These are phyloP conservation scores for Tychaedon coryphoeus DNA, from an alignment of 2,113 vertebrate species.

Conservation along the genomic window DNA sequence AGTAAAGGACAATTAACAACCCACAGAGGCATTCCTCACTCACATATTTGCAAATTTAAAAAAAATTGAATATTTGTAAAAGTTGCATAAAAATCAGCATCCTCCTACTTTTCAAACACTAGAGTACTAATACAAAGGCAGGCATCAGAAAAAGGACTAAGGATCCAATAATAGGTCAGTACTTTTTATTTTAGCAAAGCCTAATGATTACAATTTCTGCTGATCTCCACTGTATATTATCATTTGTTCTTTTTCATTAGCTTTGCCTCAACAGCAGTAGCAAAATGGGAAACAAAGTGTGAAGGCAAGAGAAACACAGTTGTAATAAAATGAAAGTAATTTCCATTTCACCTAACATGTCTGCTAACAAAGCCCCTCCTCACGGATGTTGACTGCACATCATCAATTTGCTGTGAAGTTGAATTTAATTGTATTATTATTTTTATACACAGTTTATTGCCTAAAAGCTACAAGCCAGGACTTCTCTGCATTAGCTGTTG, in stretches of 20 bases:
- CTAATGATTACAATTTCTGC: neutral
- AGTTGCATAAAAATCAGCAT: neutral
- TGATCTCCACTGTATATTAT: neutral
- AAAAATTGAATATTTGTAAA: neutral
- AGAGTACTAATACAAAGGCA: neutral
- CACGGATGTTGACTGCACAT: neutral
- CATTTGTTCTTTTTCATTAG: constrained; percentile 26
- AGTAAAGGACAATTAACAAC: neutral
- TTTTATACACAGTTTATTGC: constrained; percentile 14
- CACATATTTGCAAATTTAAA: neutral
- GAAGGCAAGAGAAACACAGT: neutral
- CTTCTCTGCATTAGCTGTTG: neutral
- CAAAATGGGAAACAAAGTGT: neutral
- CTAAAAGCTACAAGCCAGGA: neutral
- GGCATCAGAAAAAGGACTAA: neutral
- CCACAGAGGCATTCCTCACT: neutral
- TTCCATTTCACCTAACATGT: neutral
- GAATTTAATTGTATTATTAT: constrained; percentile 50
- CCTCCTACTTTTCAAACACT: neutral
- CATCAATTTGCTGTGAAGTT: neutral
- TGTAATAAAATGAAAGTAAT: neutral
- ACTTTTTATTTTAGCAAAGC: neutral
- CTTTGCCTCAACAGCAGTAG: constrained; percentile 4
- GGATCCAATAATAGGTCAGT: neutral
- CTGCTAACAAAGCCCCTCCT: neutral